A percentile compares a stretch with the other conserved stretches of the same genome.
Conservation (phyloP, 2,888 invertebrate species). For the Lithophane leautieri region DNA sequence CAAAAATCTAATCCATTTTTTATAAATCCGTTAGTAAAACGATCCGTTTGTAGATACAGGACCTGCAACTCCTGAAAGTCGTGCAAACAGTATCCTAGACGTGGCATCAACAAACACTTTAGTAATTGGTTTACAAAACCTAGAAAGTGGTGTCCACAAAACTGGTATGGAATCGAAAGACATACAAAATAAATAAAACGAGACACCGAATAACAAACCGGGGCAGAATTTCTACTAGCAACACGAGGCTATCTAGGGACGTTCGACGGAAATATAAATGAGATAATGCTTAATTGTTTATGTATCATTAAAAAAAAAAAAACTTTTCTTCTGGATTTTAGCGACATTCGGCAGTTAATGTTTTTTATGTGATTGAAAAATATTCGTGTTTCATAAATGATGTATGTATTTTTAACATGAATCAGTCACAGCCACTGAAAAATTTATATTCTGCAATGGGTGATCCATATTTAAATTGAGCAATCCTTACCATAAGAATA, state of each 20-base stretch:
- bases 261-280: slow-evolving; percentile 1
- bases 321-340: no score
- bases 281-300: slow-evolving; percentile 24
- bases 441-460: neutral
- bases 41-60: neutral
- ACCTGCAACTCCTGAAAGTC: neutral
- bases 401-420: slow-evolving; percentile 11
- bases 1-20: neutral
- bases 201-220: slow-evolving; percentile 27
- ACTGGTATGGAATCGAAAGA: slow-evolving; percentile 2
- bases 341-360: slow-evolving; percentile 29
- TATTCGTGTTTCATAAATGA: slow-evolving; percentile 34
- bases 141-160: slow-evolving; percentile 4
- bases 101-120: slow-evolving; percentile 4
- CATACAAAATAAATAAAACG: slow-evolving; percentile 32
- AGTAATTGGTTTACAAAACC: slow-evolving; percentile 36
- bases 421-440: slow-evolving; percentile 22
- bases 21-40: neutral
- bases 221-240: slow-evolving; percentile 49
- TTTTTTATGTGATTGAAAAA: slow-evolving; percentile 60
- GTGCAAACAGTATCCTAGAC: slow-evolving; percentile 5
- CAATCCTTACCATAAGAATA: neutral
- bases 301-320: slow-evolving; percentile 32
- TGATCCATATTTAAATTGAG: slow-evolving; percentile 21
- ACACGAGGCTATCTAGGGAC: slow-evolving; percentile 7